Percentiles rank a stretch among this genome's conserved stretches.
phyloP scores from a whole-genome alignment of 2,888 invertebrate genomes.

The Drosophila nr. fundita region DNA sequence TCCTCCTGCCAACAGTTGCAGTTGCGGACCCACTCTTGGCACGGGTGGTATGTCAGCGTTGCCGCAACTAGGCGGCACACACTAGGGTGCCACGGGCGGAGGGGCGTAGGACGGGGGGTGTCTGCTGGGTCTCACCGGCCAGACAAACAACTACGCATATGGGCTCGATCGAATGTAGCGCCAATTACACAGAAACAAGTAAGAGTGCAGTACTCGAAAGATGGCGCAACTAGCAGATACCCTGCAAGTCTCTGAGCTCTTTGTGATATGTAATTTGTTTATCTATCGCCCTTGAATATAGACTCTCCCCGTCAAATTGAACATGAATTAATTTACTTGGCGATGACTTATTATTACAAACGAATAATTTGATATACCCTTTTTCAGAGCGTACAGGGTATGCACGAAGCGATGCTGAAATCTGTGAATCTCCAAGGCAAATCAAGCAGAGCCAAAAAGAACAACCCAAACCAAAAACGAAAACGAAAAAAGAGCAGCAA shows the following conservation, averaged over 20 bases:
- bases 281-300: neutral
- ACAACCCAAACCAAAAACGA: conserved; percentile 25
- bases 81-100: conserved; percentile 9
- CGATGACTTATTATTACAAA: neutral
- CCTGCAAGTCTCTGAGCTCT: neutral
- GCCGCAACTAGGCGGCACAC: conserved; percentile 54
- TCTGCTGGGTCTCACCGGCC: neutral
- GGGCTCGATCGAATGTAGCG: conserved; percentile 60
- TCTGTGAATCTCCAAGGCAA: conserved; percentile 56
- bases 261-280: neutral
- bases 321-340: neutral
- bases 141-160: conserved; percentile 56
- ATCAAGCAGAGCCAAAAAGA: conserved; percentile 18
- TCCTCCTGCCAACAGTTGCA: conserved; percentile 15
- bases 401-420: conserved; percentile 47
- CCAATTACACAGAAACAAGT: conserved; percentile 73
- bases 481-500: conserved; percentile 22
- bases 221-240: neutral
- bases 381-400: neutral
- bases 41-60: conserved; percentile 80
- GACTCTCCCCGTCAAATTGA: neutral
- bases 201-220: neutral
- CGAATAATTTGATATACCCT: neutral
- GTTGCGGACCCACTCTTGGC: conserved; percentile 44
- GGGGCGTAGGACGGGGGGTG: conserved; percentile 7